Percentiles rank a stretch among this genome's conserved stretches.
Evolutionary conservation across 2,113 vertebrate species (phyloP).

Genomic region (Aramus guarauna): DNA sequence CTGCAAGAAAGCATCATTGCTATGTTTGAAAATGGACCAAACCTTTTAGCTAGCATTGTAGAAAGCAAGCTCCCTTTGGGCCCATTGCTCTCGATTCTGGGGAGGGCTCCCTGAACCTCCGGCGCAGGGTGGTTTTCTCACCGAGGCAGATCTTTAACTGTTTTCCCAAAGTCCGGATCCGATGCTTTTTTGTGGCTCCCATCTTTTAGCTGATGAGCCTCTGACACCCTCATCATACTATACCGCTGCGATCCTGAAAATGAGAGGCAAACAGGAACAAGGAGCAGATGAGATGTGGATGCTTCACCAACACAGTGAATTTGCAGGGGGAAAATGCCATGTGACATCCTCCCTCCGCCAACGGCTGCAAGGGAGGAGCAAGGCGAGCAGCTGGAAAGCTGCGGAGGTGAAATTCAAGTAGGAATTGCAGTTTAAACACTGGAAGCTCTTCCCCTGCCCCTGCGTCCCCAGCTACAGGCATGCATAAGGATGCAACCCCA

Average conservation of each 20-base stretch:
- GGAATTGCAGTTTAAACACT: neutral
- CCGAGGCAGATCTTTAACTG: conserved; percentile 89
- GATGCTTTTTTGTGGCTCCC: conserved; percentile 71
- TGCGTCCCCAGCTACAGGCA: accelerated
- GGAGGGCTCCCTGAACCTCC: neutral
- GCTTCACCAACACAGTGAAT: accelerated
- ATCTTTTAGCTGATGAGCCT: conserved; percentile 85
- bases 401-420: neutral
- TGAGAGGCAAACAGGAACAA: accelerated
- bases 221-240: conserved; percentile 81
- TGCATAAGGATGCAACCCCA: neutral
- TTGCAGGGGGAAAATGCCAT: neutral
- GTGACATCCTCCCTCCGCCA: neutral
- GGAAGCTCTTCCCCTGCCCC: neutral
- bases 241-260: conserved; percentile 85
- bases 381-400: neutral
- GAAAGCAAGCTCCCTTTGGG: neutral
- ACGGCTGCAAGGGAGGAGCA: neutral
- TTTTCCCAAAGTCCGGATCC: conserved; percentile 87
- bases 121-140: conserved; percentile 1
- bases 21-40: neutral
- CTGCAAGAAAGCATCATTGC: accelerated
- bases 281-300: neutral
- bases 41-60: neutral
- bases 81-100: neutral